Evolutionary conservation across 1,140 invertebrate genomes (phyloP).

Genomic region (Caenorhabditis tropicalis): DNA sequence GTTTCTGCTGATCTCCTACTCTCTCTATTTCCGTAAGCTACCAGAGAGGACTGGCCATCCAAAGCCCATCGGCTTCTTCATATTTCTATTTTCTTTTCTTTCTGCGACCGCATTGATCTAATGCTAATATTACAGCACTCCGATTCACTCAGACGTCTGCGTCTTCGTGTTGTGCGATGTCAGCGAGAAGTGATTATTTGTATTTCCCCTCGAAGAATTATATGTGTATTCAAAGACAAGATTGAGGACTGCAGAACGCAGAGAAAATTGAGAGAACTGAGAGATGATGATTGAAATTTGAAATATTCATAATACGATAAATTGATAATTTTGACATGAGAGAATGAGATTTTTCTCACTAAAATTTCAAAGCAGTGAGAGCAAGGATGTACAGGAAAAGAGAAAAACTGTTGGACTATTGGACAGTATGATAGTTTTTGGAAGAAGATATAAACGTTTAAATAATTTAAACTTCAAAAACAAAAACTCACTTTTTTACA

Average conservation of each 20-base stretch:
- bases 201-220: slow-evolving; percentile 37
- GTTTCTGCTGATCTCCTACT: background rate
- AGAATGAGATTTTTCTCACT: too few relatives aligned
- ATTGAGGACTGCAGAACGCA: background rate
- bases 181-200: slow-evolving; percentile 40
- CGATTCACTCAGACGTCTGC: background rate
- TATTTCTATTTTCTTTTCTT: background rate
- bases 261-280: background rate
- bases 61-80: slow-evolving; percentile 7
- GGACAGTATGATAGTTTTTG: too few relatives aligned
- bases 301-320: too few relatives aligned
- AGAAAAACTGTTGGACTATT: too few relatives aligned
- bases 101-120: background rate
- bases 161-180: background rate
- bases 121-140: background rate
- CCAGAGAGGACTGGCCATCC: background rate
- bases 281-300: background rate
- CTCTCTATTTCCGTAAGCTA: background rate
- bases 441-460: too few relatives aligned
- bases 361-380: too few relatives aligned
- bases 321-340: too few relatives aligned
- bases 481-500: slow-evolving; percentile 23
- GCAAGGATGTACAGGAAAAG: too few relatives aligned
- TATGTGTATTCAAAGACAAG: background rate
- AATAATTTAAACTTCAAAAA: background rate